Evolutionary conservation across 2,113 vertebrate genomes (phyloP), one percentile per base, ranked within the genome.

Genomic region (Clinocottus analis): DNA sequence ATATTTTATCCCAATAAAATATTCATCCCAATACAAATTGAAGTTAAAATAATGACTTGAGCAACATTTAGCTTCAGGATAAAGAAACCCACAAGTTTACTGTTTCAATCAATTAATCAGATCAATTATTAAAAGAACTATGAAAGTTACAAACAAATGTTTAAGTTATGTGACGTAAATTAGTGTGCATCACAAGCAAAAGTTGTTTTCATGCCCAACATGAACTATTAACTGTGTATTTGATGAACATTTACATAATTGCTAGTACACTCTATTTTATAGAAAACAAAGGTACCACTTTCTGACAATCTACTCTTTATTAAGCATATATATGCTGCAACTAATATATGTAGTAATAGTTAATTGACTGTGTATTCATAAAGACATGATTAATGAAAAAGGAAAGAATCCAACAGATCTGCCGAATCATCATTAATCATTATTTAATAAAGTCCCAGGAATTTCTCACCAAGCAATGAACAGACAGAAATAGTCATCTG

Each of bases 21-120:
- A 84, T n/a, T 62, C 58, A 69, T 49, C 56, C 29, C 25, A 77
- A 31, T 74, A 31, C 17, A 82, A 84, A 72, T 27, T 66, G 6
- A 59, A 75, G 41, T 72, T 2, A n/a, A 47, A 53, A 62, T 27
- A 37, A 43, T 45, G 14, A 72, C 7, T 41, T 43, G 23, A 75
- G 11, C 43, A 65, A 56, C 45, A 67, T 4, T 23, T 29, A 74
- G 31, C 45, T 39, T 37, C 7, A 66, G 13, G 23, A 5, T 21
- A 16, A 7, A 77, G 25, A 60, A 74, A 35, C 25, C 4, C 10
- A 27, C 9, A 41, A 45, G n/a, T 64, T 55, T 62, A 67, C 11
- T 59, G 49, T 77, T 77, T 23, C 9, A 0, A 55, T 72, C 3
- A 0, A 39, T 69, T n/a, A 35, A 2, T 45, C 12, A 12, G 47